Percentiles rank a stretch among this genome's conserved stretches.
phyloP scores from a whole-genome alignment of 2,113 vertebrate species.

The Trochalopteron elliotii region DNA sequence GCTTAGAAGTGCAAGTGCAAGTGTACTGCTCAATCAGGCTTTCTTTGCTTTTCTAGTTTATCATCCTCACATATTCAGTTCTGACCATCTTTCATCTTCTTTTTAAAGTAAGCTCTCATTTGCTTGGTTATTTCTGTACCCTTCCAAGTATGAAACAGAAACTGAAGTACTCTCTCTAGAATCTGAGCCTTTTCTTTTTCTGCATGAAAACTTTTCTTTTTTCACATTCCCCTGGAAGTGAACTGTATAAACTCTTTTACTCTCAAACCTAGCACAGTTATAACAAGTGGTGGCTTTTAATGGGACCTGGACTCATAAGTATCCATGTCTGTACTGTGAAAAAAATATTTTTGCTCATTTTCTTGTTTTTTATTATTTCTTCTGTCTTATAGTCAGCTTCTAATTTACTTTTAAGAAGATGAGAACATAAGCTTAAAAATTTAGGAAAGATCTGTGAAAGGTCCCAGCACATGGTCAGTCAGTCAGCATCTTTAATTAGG shows the following conservation, averaged over 20 bases:
- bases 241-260: neutral
- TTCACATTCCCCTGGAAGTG: neutral
- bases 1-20: neutral
- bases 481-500: neutral
- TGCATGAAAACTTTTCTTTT: neutral
- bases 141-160: neutral
- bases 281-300: neutral
- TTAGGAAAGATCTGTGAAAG: neutral
- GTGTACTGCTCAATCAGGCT: neutral
- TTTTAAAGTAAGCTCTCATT: neutral
- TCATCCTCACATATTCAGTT: neutral
- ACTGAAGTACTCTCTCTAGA: neutral
- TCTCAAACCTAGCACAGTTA: neutral
- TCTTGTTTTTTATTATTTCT: neutral
- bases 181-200: neutral
- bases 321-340: neutral
- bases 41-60: neutral
- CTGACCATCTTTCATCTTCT: neutral
- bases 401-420: neutral
- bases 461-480: rapidly evolving
- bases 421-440: neutral
- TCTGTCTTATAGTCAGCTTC: neutral
- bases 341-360: neutral
- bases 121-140: neutral
- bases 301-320: neutral